Evolutionary conservation across 2,888 invertebrate species (phyloP), one percentile per base, ranked within the genome.

Genomic region (Ophion slaviceki): DNA sequence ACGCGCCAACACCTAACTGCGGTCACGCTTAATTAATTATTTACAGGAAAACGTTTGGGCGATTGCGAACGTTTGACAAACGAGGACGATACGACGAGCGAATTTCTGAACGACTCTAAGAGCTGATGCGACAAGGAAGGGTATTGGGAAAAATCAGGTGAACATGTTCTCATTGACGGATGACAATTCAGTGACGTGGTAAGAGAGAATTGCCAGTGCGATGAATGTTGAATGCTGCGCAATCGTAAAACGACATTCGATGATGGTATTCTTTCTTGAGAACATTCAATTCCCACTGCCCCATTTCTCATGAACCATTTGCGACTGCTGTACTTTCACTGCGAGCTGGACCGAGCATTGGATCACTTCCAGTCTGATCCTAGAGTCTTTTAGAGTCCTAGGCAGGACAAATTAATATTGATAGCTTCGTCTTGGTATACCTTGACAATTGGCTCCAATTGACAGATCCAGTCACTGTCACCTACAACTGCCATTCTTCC

Each of bases 21-120:
- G 40, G 68, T 78, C 70, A 20, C 53, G 66, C 59, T 78, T 72
- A 78, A 82, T 82, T 77, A 78, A 82, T 82, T 82, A 82, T 82
- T 82, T 72, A 78, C 59, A 47, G 72, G 40, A 53, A 78, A 76
- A 82, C 72, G 72, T 62, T 59, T 24, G 45, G 66, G 53, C 57
- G 71, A 77, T 67, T 66, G 59, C 47, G 47, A 67, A 32, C 28
- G 45, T n/a, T 47, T 17, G 32, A 36, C 32, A 20, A 47, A 71
- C 14, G 36, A 36, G n/a, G 4, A 8, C 28, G 40, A 8, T 59
- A 17, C n/a, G 17, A 47, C 10, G 61, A 45, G 28, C 28, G 17
- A 75, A 47, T 24, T 77, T 36, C 11, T 24, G 14, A 66, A 57
- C 24, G 47, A 17, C 36, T 36, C 20, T 17, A 11, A 28, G n/a